phyloP scores from a whole-genome alignment of 2,113 vertebrate genomes.

The Merops nubicus region DNA sequence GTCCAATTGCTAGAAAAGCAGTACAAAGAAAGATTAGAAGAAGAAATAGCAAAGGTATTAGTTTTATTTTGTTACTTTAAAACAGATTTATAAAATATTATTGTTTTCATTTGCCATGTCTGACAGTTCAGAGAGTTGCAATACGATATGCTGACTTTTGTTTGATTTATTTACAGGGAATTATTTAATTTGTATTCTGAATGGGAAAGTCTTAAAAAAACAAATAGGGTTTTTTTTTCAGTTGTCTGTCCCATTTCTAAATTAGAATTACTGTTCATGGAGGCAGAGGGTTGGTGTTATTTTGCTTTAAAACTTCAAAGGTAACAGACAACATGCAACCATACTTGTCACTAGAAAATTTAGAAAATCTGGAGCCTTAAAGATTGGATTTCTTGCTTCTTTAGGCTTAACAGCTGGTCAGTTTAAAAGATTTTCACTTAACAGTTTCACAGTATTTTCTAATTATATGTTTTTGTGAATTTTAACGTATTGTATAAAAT shows the following conservation, averaged over 20 bases:
- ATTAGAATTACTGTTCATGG: not conserved
- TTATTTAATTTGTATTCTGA: not conserved
- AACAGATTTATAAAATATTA: not conserved
- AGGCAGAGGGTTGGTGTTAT: no score
- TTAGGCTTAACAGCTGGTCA: not conserved
- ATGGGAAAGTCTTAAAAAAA: not conserved
- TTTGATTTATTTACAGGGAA: not conserved
- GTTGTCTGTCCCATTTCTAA: not conserved
- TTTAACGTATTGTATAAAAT: not conserved
- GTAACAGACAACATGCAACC: not conserved
- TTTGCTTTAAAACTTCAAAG: not conserved
- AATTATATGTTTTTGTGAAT: not conserved
- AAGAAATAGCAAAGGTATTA: conserved; percentile 91
- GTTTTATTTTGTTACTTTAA: not conserved
- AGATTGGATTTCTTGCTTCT: not conserved
- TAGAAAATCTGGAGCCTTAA: not conserved
- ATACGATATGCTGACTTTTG: not conserved
- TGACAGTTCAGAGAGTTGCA: not conserved
- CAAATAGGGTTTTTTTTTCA: not conserved
- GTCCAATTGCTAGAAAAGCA: conserved; percentile 75
- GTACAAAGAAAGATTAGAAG: conserved; percentile 85
- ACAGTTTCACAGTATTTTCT: not conserved
- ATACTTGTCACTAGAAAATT: not conserved
- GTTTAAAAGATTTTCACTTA: not conserved
- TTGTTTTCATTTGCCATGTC: not conserved